Evolutionary conservation across 1,140 invertebrate genomes (phyloP), one percentile per base, ranked within the genome.

Genomic region (Colletes gigas): DNA sequence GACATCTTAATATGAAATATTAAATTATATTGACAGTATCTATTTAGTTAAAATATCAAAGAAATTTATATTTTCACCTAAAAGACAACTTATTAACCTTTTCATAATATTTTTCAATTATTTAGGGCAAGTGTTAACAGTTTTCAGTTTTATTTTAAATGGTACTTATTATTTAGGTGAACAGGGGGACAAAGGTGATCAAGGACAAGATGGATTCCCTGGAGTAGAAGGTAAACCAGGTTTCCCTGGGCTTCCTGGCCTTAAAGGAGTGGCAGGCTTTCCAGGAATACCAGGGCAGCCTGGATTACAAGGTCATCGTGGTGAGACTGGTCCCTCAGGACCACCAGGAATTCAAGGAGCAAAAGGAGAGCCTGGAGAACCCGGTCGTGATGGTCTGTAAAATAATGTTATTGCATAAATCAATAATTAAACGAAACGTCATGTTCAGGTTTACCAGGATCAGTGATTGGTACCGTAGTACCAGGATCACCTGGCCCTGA

Each of bases 231-330:
- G 92, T 17, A 81, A 78, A 44, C 68, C 82, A 84, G 90, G 90
- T 44, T 69, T 89, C 62, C 89, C 87, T 70, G 96, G 96, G 66
- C 50, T 84, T 82, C 85, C 88, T 30, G 93, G 93, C 70, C 78
- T 66, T 15, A 89, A 89, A 71, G 92, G 93, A 19, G 92, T 94
- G 2, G 92, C 94, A 85, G 96, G 96, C 54, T 70, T 91, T 44
- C 63, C 81, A 66, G 88, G 93, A 55, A 94, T 63, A 62, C 80
- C 81, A 59, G 88, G 93, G 47, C 94, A 54, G 62, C 80, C 62
- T 63, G 93, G 94, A 17, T 82, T 84, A 50, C 82, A 81, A 50
- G 90, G 90, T 10, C 10, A 1, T 0, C 44, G 52, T 7, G 86
- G 91, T 44, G 67, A 80, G 76, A 50, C 30, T 17, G 94, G 94